Base-by-base conservation (phyloP, 2,888 invertebrate genomes). In the Philereme vetulata region DNA sequence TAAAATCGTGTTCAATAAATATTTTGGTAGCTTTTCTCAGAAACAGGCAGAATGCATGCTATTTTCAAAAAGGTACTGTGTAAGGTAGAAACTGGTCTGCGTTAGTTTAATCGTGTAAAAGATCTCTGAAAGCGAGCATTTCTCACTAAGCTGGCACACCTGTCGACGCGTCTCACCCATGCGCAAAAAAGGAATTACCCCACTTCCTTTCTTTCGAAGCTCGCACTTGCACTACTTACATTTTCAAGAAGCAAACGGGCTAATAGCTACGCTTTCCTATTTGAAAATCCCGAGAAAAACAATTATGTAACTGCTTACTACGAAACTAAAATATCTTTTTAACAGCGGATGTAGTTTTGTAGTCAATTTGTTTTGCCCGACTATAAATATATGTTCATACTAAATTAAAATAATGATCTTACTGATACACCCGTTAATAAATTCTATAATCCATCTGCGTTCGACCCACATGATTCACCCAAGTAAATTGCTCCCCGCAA, bases 61-160 rank as follows among this genome's bases (percentile, higher is more conserved):
- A 4, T 38, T 38, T 38, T 38, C 4, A 6, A 38, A 38, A 34
- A 53, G 53, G 10, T 51, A 44, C n/a, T 43, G 44, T 48, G 38
- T 5, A 53, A 62, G 9, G 55, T 46, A 57, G 50, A 60, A 67
- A 58, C 42, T 53, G 47, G 49, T 60, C 35, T 66, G 64, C 68
- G 72, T 75, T 69, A 67, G 75, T 71, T 75, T 71, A 75, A 75
- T 75, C 72, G 72, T 65, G 71, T 71, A 75, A 70, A 71, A 74
- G 62, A 65, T 71, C 75, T 69, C 68, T 70, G 70, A 70, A 70
- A 71, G 71, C 66, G 67, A 69, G 71, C 68, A 69, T 67, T 71
- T 56, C 65, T 62, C 65, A 56, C 66, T 70, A 68, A 70, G 56
- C 56, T 65, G 69, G 62, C 61, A 64, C 69, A 70, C 68, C 70